Base-by-base conservation (phyloP, 2,888 invertebrate genomes). In the Lordiphosa fenestrarum region DNA sequence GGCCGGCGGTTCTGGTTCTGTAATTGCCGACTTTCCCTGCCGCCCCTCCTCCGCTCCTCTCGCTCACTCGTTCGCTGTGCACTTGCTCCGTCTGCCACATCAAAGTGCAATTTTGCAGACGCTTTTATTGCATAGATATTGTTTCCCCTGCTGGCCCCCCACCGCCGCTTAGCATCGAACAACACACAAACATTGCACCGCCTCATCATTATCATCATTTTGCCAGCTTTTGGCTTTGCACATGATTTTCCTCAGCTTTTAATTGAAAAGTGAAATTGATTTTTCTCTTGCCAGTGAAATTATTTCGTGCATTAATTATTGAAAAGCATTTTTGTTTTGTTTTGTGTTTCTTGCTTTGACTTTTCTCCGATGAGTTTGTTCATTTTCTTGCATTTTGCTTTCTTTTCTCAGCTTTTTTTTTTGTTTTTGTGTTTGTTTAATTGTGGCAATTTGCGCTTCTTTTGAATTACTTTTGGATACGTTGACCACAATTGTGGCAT, bases 111-210 rank as follows among this genome's bases (percentile, higher is more conserved):
- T 70, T 71, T 77, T 66, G 63, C 71, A 69, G 71, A 61, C 50
- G 57, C 61, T 73, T 75, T 69, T 73, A 76, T 80, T 80, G 76
- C 76, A 80, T 77, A 72, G 73, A 69, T 76, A 81, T 76, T 73
- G 63, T 30, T 15, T 30, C 13, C 10, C 30, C 15, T 25, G 2
- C 30, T 12, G 9, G 42, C 44, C 9, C n/a, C 10, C 7, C 10
- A 2, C 7, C 12, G 1, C 4, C 40, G 23, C 6, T 23, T 9
- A 21, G 21, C 21, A 5, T 9, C 42, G 13, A 35, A 7, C 12
- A 10, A 7, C 36, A 37, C 19, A 9, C 6, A 39, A 13, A n/a
- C 7, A 19, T 12, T 12, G 36, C 1, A 6, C 21, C 21, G 10
- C n/a, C 6, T 21, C 13, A 25, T 40, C 19, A 13, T 30, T 30